Evolutionary conservation across 2,888 invertebrate genomes (phyloP), one percentile per base, ranked within the genome.

Genomic region (Exocentrus adspersus): DNA sequence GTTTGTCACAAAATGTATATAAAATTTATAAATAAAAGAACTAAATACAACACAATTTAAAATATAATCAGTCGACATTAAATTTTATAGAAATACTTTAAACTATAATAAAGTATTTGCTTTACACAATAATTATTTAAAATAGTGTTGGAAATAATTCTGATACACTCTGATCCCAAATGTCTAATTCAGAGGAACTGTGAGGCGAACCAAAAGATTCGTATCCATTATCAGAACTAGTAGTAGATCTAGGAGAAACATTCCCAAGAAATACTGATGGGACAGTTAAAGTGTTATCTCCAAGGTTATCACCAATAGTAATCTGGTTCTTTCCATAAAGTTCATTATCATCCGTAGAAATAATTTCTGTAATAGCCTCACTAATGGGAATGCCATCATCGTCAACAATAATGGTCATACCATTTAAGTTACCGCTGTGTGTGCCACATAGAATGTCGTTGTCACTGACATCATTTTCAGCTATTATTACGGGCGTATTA

Each of bases 101-200:
- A n/a, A n/a, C n/a, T n/a, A n/a, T n/a, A n/a, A n/a, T n/a, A n/a
- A n/a, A n/a, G n/a, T n/a, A n/a, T n/a, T n/a, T n/a, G n/a, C n/a
- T n/a, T n/a, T n/a, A n/a, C n/a, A 3, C 19, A 19, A 60, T 19
- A 10, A 1, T 32, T 50, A 20, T 60, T 84, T 85, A 92, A 57
- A 89, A 86, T 76, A 93, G 83, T 66, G 87, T 88, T 32, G 93
- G 92, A 82, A 93, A 93, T 72, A 93, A 82, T 82, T 92, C 92
- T 65, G 90, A 89, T 75, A 92, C 89, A 73, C 89, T 89, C 77
- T 89, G 89, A 77, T 90, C 89, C 91, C 91, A 92, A 51, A 64
- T 41, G 75, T 89, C 85, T 78, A 91, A 90, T 2, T 81, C 78
- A 16, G 81, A 52, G 41, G 62, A 63, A 62, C 72, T 71, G 48